phyloP scores from a whole-genome alignment of 2,888 invertebrate genomes.

The Prosopocoilus inquinatus region DNA sequence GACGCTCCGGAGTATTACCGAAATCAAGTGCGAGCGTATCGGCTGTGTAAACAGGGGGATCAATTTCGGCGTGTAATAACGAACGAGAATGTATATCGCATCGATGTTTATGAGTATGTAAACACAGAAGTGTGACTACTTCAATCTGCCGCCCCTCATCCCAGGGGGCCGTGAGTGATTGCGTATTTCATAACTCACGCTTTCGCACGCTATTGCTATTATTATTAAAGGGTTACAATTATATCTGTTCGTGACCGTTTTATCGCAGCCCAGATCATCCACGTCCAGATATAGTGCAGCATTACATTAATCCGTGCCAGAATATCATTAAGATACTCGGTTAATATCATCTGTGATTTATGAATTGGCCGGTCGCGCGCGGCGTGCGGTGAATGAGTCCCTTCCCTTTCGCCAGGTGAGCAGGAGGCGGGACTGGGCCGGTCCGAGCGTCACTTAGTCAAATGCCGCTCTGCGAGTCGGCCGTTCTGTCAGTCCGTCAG shows the following conservation, averaged over 20 bases:
- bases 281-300: slow-evolving; percentile 25
- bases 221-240: slow-evolving; percentile 23
- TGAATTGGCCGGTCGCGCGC: slow-evolving; percentile 40
- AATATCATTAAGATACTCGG: slow-evolving; percentile 36
- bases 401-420: slow-evolving; percentile 47
- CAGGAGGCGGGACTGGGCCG: slow-evolving; percentile 49
- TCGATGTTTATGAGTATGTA: slow-evolving; percentile 10
- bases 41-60: slow-evolving; percentile 19
- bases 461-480: slow-evolving; percentile 46
- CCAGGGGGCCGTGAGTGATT: not conserved
- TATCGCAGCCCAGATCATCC: slow-evolving; percentile 23
- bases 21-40: slow-evolving; percentile 1
- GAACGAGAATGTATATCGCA: slow-evolving; percentile 21
- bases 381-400: slow-evolving; percentile 50
- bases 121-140: slow-evolving; percentile 11
- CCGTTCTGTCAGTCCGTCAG: slow-evolving; percentile 36
- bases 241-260: slow-evolving; percentile 24
- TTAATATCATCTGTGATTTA: slow-evolving; percentile 47
- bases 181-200: slow-evolving; percentile 16
- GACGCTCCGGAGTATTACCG: not conserved
- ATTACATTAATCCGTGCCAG: slow-evolving; percentile 34
- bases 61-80: slow-evolving; percentile 27
- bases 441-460: slow-evolving; percentile 50
- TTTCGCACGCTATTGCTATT: slow-evolving; percentile 18
- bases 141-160: slow-evolving; percentile 5